phyloP scores from a whole-genome alignment of 2,113 vertebrate species.

The Verasper variegatus region DNA sequence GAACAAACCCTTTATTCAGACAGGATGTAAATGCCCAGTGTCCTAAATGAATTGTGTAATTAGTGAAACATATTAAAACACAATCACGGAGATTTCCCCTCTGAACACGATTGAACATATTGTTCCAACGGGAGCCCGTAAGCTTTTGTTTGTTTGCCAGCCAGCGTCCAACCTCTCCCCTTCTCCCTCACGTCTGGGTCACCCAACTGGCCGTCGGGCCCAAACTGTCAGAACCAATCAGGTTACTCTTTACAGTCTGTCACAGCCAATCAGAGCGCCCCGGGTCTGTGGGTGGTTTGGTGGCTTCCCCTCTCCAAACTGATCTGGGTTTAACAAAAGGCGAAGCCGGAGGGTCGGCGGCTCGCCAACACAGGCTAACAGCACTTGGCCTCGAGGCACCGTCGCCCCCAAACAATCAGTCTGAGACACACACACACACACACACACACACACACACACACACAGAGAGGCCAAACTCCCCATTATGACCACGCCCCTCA shows the following conservation, averaged over 20 bases:
- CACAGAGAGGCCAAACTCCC: constrained; percentile 33
- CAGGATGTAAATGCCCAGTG: too few species aligned
- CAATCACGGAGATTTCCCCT: not conserved
- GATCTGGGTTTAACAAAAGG: constrained; percentile 65
- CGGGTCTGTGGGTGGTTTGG: constrained; percentile 47
- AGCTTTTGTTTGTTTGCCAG: constrained; percentile 35
- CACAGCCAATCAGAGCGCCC: constrained; percentile 55
- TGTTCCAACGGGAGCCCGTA: not conserved
- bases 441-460: constrained; percentile 23
- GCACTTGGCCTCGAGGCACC: constrained; percentile 51
- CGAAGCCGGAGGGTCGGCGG: constrained; percentile 37
- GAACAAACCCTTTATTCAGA: too few species aligned
- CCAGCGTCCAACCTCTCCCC: constrained; percentile 16
- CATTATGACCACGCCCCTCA: constrained; percentile 56
- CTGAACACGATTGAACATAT: not conserved
- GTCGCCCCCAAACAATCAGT: constrained; percentile 38
- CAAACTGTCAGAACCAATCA: constrained; percentile 66
- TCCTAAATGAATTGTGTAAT: not conserved
- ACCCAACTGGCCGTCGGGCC: constrained; percentile 52
- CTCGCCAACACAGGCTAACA: constrained; percentile 48
- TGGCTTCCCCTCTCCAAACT: constrained; percentile 44
- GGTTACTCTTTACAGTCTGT: constrained; percentile 60
- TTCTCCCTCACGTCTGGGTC: constrained; percentile 50
- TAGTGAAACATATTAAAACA: not conserved
- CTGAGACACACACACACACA: constrained; percentile 20